A percentile compares a stretch with the other conserved stretches of the same genome.
These are phyloP conservation scores for Thaleichthys pacificus DNA, from an alignment of 2,797 vertebrate genomes.

Conservation along the genomic window DNA sequence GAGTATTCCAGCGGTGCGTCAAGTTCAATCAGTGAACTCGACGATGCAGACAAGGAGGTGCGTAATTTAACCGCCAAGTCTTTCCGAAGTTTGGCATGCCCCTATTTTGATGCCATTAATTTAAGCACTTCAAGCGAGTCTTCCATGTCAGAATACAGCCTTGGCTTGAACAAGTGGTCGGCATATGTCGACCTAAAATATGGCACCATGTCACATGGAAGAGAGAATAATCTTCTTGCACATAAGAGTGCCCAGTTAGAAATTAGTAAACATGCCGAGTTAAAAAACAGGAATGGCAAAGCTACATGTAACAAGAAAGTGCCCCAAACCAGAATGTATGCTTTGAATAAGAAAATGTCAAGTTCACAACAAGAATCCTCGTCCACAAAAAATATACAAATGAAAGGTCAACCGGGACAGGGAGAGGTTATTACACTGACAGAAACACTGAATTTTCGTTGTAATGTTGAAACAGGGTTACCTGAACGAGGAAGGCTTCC, in stretches of 20 bases:
- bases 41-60: constrained; percentile 97
- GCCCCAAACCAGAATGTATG: constrained; percentile 73
- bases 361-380: constrained; percentile 50
- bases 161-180: constrained; percentile 89
- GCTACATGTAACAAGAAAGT: constrained; percentile 25
- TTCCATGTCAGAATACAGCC: constrained; percentile 83
- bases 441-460: constrained; percentile 79
- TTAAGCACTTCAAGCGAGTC: constrained; percentile 92
- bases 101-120: constrained; percentile 91
- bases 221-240: constrained; percentile 73
- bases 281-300: constrained; percentile 40
- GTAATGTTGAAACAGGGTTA: constrained; percentile 69
- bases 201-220: constrained; percentile 74
- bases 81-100: constrained; percentile 94
- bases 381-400: constrained; percentile 59
- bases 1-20: constrained; percentile 94
- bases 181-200: constrained; percentile 90
- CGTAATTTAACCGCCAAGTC: constrained; percentile 92
- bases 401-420: constrained; percentile 60
- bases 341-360: constrained; percentile 51
- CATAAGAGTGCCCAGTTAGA: constrained; percentile 69
- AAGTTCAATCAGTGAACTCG: constrained; percentile 94
- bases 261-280: constrained; percentile 59
- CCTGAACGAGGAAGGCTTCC: constrained; percentile 50
- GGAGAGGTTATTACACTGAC: constrained; percentile 76